Conservation (phyloP, 2,888 invertebrate genomes). For the Platypus cylindrus region DNA sequence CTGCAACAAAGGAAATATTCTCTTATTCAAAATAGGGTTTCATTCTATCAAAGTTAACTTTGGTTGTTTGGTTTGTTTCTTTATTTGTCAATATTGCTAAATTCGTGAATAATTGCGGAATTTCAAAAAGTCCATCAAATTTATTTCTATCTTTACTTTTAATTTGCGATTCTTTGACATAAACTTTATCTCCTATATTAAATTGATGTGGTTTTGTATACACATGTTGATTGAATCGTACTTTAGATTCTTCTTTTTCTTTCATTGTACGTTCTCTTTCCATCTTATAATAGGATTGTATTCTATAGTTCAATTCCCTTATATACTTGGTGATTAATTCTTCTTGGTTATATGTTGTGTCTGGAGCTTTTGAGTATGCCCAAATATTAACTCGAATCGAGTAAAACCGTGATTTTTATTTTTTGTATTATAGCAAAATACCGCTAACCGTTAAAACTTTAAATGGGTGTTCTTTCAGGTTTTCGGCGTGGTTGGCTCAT, state of each 20-base stretch:
- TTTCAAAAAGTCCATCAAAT: slow-evolving; percentile 14
- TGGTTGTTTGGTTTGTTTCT: slow-evolving; percentile 6
- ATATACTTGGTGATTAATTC: slow-evolving; percentile 14
- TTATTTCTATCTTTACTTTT: slow-evolving; percentile 11
- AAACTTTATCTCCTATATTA: slow-evolving; percentile 12
- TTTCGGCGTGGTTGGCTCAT: slow-evolving; percentile 9
- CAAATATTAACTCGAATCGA: slow-evolving; percentile 14
- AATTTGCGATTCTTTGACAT: slow-evolving; percentile 11
- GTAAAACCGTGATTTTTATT: slow-evolving; percentile 11
- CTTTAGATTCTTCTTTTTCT: slow-evolving; percentile 14
- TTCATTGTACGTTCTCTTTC: slow-evolving; percentile 7
- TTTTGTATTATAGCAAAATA: slow-evolving; percentile 11
- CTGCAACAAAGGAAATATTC: slow-evolving; percentile 6
- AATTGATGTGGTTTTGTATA: slow-evolving; percentile 5
- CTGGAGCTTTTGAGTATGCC: slow-evolving; percentile 14
- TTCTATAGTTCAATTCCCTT: slow-evolving; percentile 11
- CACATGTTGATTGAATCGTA: slow-evolving; percentile 8
- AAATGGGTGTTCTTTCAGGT: slow-evolving; percentile 11
- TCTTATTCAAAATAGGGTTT: slow-evolving; percentile 5
- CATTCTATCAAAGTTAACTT: slow-evolving; percentile 9
- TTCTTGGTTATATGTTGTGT: slow-evolving; percentile 13
- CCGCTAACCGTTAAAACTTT: slow-evolving; percentile 9
- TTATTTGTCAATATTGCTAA: no score
- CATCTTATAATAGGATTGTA: slow-evolving; percentile 12
- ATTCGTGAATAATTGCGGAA: no score